These are phyloP conservation scores for Oreochromis grahami DNA, from an alignment of 2,797 vertebrate species.

Conservation along the genomic window DNA sequence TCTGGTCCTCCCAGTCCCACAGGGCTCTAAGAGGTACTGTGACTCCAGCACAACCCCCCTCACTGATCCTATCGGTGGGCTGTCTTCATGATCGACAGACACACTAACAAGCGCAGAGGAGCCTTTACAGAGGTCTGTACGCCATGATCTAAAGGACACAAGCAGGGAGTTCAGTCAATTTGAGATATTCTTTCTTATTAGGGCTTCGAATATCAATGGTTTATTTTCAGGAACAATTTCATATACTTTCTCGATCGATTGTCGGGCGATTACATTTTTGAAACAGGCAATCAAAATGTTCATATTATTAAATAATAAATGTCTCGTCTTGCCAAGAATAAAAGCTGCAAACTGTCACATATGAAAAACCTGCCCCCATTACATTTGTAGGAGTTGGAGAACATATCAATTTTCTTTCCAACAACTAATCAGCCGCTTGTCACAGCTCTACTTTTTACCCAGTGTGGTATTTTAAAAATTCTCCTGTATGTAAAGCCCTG, in stretches of 20 bases:
- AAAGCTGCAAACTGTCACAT: not conserved
- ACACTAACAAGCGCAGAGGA: slow-evolving; percentile 82
- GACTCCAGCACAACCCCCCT: slow-evolving; percentile 85
- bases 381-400: not conserved
- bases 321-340: not conserved
- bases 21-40: slow-evolving; percentile 88
- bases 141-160: slow-evolving; percentile 82
- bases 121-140: slow-evolving; percentile 84
- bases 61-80: slow-evolving; percentile 78
- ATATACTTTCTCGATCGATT: not conserved
- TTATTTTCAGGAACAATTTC: not conserved
- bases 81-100: slow-evolving; percentile 88
- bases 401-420: not conserved
- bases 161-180: not conserved
- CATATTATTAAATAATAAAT: not conserved
- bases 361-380: not conserved
- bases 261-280: not conserved
- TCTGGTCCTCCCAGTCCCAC: slow-evolving; percentile 82
- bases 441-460: not conserved
- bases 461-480: not conserved
- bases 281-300: not conserved
- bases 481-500: not conserved
- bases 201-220: not conserved
- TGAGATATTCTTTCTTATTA: not conserved
- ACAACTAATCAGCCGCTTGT: not conserved